Conservation (phyloP, 2,113 vertebrate species). For the Silurus meridionalis region DNA sequence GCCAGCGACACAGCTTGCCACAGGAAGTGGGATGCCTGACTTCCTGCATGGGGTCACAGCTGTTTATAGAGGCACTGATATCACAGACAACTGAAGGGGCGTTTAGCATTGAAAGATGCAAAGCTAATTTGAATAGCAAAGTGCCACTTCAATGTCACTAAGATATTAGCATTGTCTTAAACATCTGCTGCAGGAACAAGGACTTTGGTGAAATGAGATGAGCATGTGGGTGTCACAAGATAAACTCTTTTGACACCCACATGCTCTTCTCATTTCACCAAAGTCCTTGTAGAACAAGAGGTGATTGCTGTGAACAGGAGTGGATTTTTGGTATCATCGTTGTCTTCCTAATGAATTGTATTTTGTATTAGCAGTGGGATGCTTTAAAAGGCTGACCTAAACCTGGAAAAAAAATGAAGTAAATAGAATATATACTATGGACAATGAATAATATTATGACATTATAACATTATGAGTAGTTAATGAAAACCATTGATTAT, state of each 20-base stretch:
- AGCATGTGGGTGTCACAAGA: slow-evolving; percentile 68
- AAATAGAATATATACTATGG: no score
- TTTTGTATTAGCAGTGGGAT: not conserved
- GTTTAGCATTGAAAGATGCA: slow-evolving; percentile 71
- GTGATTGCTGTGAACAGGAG: slow-evolving; percentile 33
- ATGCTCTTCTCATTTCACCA: no score
- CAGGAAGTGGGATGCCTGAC: slow-evolving; percentile 81
- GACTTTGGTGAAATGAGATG: slow-evolving; percentile 68
- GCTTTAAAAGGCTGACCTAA: not conserved
- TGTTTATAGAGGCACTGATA: slow-evolving; percentile 78
- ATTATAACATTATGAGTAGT: no score
- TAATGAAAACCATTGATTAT: no score
- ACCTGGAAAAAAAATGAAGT: no score
- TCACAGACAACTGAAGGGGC: slow-evolving; percentile 68
- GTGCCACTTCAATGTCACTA: slow-evolving; percentile 78
- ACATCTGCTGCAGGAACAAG: slow-evolving; percentile 70
- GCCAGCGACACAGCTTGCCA: slow-evolving; percentile 87
- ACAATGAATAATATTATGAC: no score
- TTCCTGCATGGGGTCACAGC: slow-evolving; percentile 87
- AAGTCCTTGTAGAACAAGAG: slow-evolving; percentile 45
- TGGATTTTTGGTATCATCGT: slow-evolving; percentile 35
- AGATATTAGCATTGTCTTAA: slow-evolving; percentile 79
- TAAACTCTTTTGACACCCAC: no score
- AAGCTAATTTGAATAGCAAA: slow-evolving; percentile 79
- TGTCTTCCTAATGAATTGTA: not conserved